Evolutionary conservation across 1,140 invertebrate species (phyloP).

Genomic region (Cydia fagiglandana): DNA sequence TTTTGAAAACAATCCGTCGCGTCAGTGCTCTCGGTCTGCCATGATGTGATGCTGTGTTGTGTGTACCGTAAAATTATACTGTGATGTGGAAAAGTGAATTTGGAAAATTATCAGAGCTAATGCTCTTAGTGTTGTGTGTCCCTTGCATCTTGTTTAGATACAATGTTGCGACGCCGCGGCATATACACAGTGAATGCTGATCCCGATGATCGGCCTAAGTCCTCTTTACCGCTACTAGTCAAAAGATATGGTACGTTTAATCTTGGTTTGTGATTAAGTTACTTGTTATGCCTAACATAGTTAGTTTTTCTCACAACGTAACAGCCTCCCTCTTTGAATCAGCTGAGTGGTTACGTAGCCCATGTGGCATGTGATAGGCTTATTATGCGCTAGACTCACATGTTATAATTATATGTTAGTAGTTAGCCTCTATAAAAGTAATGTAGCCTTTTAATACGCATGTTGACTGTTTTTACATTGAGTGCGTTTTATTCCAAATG

Average conservation of each 20-base stretch:
- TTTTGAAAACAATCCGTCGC: slow-evolving; percentile 47
- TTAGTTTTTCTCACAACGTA: slow-evolving; percentile 6
- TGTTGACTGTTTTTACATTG: neutral
- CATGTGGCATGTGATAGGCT: slow-evolving; percentile 13
- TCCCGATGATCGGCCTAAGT: slow-evolving; percentile 49
- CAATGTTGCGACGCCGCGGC: slow-evolving; percentile 66
- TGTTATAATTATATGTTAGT: neutral
- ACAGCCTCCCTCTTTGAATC: slow-evolving; percentile 9
- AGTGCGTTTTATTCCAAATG: neutral
- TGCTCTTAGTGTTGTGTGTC: slow-evolving; percentile 43
- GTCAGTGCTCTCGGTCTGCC: slow-evolving; percentile 30
- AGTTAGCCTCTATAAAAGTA: neutral
- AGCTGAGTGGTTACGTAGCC: slow-evolving; percentile 25
- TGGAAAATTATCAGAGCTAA: slow-evolving; percentile 41
- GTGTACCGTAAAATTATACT: slow-evolving; percentile 36
- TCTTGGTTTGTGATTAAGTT: slow-evolving; percentile 13
- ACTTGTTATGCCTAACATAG: neutral
- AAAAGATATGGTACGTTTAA: slow-evolving; percentile 55
- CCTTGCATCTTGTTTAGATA: slow-evolving; percentile 39
- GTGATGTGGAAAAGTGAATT: slow-evolving; percentile 33
- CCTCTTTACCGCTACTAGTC: slow-evolving; percentile 45
- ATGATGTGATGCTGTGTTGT: slow-evolving; percentile 17
- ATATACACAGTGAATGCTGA: slow-evolving; percentile 70
- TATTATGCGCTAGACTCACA: neutral
- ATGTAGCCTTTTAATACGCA: neutral